Evolutionary conservation across 2,113 vertebrate genomes (phyloP).

Genomic region (Proteles cristata): DNA sequence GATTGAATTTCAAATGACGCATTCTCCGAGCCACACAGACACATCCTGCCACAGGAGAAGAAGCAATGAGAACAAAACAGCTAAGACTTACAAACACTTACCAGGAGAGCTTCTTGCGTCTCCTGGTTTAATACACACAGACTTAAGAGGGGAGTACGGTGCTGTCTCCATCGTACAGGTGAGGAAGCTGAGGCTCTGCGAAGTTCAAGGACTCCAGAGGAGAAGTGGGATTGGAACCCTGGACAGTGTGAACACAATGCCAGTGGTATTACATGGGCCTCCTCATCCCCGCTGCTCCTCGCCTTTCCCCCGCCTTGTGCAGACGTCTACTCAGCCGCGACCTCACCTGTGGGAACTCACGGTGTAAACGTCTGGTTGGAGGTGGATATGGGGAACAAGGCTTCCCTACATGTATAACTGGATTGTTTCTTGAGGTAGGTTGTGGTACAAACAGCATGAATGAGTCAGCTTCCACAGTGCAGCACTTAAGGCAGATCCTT

Average conservation of each 20-base stretch:
- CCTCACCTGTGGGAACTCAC: not conserved
- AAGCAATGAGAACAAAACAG: not conserved
- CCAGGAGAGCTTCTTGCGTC: not conserved
- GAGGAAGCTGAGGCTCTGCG: not conserved
- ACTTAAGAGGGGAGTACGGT: not conserved
- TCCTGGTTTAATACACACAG: not conserved
- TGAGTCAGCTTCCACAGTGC: not conserved
- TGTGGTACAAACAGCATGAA: not conserved
- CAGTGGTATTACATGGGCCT: not conserved
- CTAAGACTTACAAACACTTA: not conserved
- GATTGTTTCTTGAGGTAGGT: not conserved
- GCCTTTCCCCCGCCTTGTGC: not conserved
- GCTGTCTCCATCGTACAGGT: not conserved
- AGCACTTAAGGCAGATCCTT: not conserved
- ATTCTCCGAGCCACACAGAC: not conserved
- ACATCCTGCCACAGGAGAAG: too few species aligned
- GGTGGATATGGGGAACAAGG: not conserved
- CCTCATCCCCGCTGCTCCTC: not conserved
- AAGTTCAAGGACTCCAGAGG: not conserved
- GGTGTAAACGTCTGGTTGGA: not conserved
- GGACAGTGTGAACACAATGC: not conserved
- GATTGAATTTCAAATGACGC: not conserved
- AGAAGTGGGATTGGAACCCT: not conserved
- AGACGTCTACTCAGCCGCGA: not conserved
- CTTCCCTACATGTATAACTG: not conserved